Conservation (phyloP, 2,113 vertebrate species). For the Rhabdomys dilectus region DNA sequence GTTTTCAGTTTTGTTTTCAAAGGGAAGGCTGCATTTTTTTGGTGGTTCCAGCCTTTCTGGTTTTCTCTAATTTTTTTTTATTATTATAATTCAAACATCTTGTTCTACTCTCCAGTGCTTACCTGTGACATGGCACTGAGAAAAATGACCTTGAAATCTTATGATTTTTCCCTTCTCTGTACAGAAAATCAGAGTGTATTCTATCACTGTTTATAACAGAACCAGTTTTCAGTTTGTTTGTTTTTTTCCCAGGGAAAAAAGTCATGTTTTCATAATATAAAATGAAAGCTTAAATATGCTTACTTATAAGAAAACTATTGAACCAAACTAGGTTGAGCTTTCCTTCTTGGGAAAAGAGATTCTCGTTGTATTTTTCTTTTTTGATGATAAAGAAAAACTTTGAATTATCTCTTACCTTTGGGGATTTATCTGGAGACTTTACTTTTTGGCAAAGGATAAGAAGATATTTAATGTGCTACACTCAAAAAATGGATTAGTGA, state of each 20-base stretch:
- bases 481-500: conserved; percentile 47
- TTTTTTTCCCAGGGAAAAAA: background rate
- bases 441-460: conserved; percentile 23
- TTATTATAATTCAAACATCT: conserved; percentile 52
- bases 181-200: conserved; percentile 2
- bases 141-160: conserved; percentile 28
- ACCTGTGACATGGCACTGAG: background rate
- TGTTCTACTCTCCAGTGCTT: background rate
- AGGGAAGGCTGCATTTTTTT: background rate
- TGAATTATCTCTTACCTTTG: conserved; percentile 63
- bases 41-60: background rate
- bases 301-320: background rate
- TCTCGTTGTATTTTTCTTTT: background rate
- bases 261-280: conserved; percentile 7
- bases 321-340: conserved; percentile 53
- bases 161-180: background rate
- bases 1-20: conserved; percentile 31
- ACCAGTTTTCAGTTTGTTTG: background rate
- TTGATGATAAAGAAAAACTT: conserved; percentile 66
- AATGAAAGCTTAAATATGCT: conserved; percentile 57
- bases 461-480: conserved; percentile 43
- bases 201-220: conserved; percentile 17
- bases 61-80: background rate
- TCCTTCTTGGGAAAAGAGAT: conserved; percentile 35
- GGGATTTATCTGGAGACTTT: conserved; percentile 60